phyloP scores from a whole-genome alignment of 2,888 invertebrate species.

The Stenotaenia linearis region DNA sequence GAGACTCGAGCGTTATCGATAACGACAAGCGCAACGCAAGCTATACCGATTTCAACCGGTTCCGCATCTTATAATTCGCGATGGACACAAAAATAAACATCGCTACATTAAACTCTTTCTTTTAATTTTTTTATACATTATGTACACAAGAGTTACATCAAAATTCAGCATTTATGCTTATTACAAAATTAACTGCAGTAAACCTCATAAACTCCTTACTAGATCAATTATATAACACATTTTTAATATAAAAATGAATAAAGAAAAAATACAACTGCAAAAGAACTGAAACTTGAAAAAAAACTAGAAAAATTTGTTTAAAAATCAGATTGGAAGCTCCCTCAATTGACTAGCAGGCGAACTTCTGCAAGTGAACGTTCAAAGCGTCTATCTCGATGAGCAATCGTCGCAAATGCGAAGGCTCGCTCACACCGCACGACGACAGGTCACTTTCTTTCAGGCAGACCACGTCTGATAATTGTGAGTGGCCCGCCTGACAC shows the following conservation, averaged over 20 bases:
- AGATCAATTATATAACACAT: not conserved
- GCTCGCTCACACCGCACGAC: constrained; percentile 41
- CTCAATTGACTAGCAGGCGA: constrained; percentile 28
- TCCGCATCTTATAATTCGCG: not conserved
- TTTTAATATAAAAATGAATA: not conserved
- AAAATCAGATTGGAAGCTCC: not conserved
- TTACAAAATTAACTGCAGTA: not conserved
- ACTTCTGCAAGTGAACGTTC: constrained; percentile 37
- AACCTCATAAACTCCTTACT: not conserved
- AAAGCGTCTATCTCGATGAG: constrained; percentile 45
- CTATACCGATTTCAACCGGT: no score
- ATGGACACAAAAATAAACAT: not conserved
- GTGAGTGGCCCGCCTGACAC: not conserved
- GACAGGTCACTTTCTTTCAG: constrained; percentile 42
- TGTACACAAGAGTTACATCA: not conserved
- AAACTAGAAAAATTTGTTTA: not conserved
- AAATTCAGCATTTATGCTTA: not conserved
- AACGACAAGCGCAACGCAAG: no score
- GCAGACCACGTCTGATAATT: constrained; percentile 29
- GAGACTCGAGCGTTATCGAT: no score
- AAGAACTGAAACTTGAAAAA: not conserved
- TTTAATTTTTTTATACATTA: not conserved
- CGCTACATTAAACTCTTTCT: not conserved
- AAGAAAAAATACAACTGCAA: not conserved
- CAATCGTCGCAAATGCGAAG: constrained; percentile 43